A percentile compares a stretch with the other conserved stretches of the same genome.
Evolutionary conservation across 2,888 invertebrate genomes (phyloP).

Genomic region (Teinopalpus imperialis): DNA sequence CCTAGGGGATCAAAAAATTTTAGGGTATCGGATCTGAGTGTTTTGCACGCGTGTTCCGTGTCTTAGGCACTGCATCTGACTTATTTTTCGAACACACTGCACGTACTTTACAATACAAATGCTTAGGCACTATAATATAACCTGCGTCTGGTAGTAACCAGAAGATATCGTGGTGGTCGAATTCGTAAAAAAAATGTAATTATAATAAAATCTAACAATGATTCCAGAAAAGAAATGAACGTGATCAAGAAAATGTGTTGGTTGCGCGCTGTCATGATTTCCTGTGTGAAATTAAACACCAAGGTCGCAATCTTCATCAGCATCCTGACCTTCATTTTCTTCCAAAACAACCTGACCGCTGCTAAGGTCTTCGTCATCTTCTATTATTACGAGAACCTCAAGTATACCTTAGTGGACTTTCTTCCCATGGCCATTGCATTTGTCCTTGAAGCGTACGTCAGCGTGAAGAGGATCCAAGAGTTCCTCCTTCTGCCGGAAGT

Average conservation of each 20-base stretch:
- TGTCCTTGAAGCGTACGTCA: conserved; percentile 88
- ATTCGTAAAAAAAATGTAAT: too few relatives aligned
- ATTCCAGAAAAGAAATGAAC: conserved; percentile 84
- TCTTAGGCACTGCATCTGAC: too few relatives aligned
- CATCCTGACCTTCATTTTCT: conserved; percentile 85
- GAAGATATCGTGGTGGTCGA: too few relatives aligned
- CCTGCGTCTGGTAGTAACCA: too few relatives aligned
- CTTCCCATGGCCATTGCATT: conserved; percentile 90
- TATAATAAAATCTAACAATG: too few relatives aligned
- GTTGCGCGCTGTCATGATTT: conserved; percentile 85
- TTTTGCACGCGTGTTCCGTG: too few relatives aligned
- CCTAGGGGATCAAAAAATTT: too few relatives aligned
- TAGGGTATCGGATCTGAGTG: too few relatives aligned
- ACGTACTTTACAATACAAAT: too few relatives aligned
- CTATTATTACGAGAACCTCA: conserved; percentile 90
- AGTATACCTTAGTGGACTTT: conserved; percentile 90
- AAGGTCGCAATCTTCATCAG: conserved; percentile 90
- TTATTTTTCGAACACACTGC: too few relatives aligned
- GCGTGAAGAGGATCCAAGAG: conserved; percentile 86
- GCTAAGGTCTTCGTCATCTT: conserved; percentile 90
- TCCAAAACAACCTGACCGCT: conserved; percentile 86
- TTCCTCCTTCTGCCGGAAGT: conserved; percentile 78
- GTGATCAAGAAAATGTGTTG: conserved; percentile 85
- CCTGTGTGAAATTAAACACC: conserved; percentile 89
- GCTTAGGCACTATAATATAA: too few relatives aligned